Conservation (phyloP, 2,113 vertebrate species). For the Oreocharis arfaki region DNA sequence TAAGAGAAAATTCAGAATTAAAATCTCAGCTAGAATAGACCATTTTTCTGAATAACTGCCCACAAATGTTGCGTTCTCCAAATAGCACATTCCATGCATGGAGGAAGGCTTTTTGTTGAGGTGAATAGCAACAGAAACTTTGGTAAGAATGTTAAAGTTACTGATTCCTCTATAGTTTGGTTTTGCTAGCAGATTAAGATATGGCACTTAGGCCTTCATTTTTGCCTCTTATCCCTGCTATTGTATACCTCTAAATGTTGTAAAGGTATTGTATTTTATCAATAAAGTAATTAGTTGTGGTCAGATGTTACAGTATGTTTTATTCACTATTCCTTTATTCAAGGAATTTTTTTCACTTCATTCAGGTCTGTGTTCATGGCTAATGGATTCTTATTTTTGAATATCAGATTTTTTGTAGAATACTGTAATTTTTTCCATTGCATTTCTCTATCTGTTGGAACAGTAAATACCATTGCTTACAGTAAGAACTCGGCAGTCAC, state of each 20-base stretch:
- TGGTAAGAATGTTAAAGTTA: not conserved
- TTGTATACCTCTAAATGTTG: not conserved
- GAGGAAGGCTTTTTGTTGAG: not conserved
- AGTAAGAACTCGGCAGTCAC: not conserved
- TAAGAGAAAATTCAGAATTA: not conserved
- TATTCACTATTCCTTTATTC: not conserved
- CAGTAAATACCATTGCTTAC: not conserved
- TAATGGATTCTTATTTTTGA: not conserved
- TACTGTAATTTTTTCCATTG: not conserved
- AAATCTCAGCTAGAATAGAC: not conserved
- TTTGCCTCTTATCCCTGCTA: not conserved
- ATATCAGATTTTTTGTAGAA: not conserved
- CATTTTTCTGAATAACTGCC: not conserved
- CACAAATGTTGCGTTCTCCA: not conserved
- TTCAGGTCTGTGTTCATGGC: not conserved
- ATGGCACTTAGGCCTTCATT: not conserved
- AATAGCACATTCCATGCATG: rapidly evolving
- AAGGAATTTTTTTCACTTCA: not conserved
- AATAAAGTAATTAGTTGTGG: not conserved
- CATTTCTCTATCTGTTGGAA: not conserved
- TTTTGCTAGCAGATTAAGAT: not conserved
- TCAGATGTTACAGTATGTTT: not conserved
- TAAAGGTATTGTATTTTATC: not conserved
- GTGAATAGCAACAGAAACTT: not conserved
- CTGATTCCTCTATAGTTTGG: not conserved